These are phyloP conservation scores for Anolis sagrei DNA, from an alignment of 2,113 vertebrate genomes.

Conservation along the genomic window DNA sequence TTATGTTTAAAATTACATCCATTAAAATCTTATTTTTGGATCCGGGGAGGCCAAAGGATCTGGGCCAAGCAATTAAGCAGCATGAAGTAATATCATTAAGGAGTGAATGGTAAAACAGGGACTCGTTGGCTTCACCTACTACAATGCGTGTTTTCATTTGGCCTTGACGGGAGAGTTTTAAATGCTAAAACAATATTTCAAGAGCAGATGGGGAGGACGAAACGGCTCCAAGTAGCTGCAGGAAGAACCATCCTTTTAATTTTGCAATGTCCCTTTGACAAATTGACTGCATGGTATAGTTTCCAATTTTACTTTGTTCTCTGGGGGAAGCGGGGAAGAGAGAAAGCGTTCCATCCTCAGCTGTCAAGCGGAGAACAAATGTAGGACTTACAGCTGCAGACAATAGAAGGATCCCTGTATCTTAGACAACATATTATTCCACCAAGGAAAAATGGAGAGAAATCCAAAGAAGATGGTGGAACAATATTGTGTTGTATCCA, in stretches of 20 bases:
- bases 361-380: neutral
- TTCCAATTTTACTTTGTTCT: slow-evolving; percentile 24
- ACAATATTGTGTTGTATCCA: neutral
- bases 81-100: slow-evolving; percentile 24
- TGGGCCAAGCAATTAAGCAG: slow-evolving; percentile 30
- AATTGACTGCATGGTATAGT: slow-evolving; percentile 8
- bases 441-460: neutral
- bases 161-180: slow-evolving; percentile 6
- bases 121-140: neutral
- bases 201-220: neutral
- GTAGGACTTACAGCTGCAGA: neutral
- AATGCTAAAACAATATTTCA: slow-evolving; percentile 29
- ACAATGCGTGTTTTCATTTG: slow-evolving; percentile 3
- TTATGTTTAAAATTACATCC: slow-evolving; percentile 8
- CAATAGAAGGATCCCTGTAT: neutral
- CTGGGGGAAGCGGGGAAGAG: slow-evolving; percentile 1
- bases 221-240: slow-evolving; percentile 6
- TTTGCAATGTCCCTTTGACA: slow-evolving; percentile 28
- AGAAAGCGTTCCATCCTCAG: neutral
- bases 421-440: neutral
- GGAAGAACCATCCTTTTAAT: slow-evolving; percentile 28
- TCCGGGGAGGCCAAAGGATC: slow-evolving; percentile 8
- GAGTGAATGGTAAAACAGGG: neutral
- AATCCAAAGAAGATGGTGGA: neutral
- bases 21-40: slow-evolving; percentile 13